Base-by-base conservation (phyloP, 2,113 vertebrate genomes). In the Scophthalmus maximus region DNA sequence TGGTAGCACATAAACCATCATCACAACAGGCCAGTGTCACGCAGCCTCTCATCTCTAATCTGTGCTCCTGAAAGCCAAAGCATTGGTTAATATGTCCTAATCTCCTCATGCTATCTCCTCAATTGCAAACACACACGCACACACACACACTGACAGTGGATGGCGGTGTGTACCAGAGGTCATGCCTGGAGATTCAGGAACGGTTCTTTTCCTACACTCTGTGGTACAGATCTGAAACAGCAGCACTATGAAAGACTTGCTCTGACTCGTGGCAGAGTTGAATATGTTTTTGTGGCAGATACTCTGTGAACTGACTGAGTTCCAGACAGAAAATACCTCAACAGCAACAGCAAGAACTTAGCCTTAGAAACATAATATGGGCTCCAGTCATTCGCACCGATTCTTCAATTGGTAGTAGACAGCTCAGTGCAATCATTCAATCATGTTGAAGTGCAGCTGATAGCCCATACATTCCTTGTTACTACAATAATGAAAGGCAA, bases 41-140 rank as follows among this genome's bases (percentile, higher is more conserved):
- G 49, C 79, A 78, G 70, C 73, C 67, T 52, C 70, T 58, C 68
- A 47, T 26, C 47, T 42, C 69, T 89, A 91, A 89, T 86, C 87
- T 75, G 49, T 40, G 22, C 22, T 72, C 57, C 64, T 27, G 40
- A 76, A 82, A 83, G 89, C 79, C 68, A 84, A 84, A 69, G 63
- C 59, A 60, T 25, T 59, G 58, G 75, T 82, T 85, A 83, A 79
- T 83, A 81, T 71, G 64, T 63, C 53, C 25, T 85, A 82, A 88
- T 86, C 78, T 73, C 51, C 58, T 68, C 47, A 68, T 80, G 69
- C 72, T 80, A 75, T 85, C 82, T 65, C 50, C 65, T 80, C 17
- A 68, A 44, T 47, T 55, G 55, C 66, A 68, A 52, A 86, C 52
- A 65, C 64, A 61, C 66, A 72, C 52, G 69, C 52, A 64, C 51